Base-by-base conservation (phyloP, 2,888 invertebrate genomes). In the Gymnoscelis rufifasciata region DNA sequence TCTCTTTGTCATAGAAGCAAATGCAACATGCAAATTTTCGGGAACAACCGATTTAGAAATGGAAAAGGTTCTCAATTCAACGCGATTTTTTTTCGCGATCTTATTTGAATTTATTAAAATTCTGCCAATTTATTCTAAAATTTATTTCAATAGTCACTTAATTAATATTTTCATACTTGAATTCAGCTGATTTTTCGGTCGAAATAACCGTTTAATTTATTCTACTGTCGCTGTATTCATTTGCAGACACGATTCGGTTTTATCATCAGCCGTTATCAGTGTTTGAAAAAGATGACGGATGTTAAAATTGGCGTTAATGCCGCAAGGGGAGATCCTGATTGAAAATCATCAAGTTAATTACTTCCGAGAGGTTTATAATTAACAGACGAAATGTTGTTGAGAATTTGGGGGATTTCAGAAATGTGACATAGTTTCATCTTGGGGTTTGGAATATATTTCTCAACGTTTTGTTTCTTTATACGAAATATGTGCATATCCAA, bases 301-400 rank as follows among this genome's bases (percentile, higher is more conserved):
- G 33, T 29, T 29, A n/a, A 39, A 38, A 35, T 45, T 40, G 40
- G 23, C 40, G 29, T 46, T 45, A 23, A 36, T 40, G 8, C 15
- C 24, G 26, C 12, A 14, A 29, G 24, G 40, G 30, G 36, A 41
- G 37, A 30, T 41, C 19, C 26, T 46, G 29, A 46, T 41, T 41
- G 37, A 46, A 42, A 46, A 37, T 46, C 46, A 41, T 37, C 30
- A 46, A 46, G 40, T 46, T 40, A 41, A 31, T 37, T 37, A 41
- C 36, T 46, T 46, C 37, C 24, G 19, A 30, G 31, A 46, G 14
- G 30, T 46, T 40, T 41, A 27, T 41, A 37, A 46, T 41, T 41
- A 41, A 37, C 31, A n/a, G n/a, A 30, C 24, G 28, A 37, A 26
- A 23, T 46, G 26, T 30, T 41, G 26, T 15, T 19, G 15, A 10